Evolutionary conservation across 53 echinoderm and acorn worm genomes (phyloP).

Genomic region (Henricia sp.): DNA sequence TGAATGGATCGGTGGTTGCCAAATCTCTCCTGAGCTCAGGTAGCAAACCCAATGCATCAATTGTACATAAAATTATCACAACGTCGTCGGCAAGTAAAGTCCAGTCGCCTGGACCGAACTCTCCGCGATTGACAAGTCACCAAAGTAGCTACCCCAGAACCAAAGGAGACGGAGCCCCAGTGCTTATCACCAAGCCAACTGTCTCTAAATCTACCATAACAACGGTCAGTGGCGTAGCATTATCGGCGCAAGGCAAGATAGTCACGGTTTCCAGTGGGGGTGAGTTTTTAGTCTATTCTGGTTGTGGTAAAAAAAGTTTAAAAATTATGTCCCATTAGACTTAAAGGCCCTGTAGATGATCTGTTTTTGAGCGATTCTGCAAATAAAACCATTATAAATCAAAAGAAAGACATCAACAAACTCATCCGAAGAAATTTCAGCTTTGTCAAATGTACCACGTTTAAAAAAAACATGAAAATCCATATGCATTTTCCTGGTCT

Average conservation of each 20-base stretch:
- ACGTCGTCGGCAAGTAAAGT: slow-evolving; percentile 32
- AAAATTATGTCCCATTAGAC: no score
- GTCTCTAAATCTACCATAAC: slow-evolving; percentile 10
- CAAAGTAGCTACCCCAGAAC: slow-evolving; percentile 32
- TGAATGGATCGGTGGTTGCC: slow-evolving; percentile 32
- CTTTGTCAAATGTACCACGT: no score
- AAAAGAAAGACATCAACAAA: no score
- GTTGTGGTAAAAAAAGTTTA: no score
- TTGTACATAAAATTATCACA: slow-evolving; percentile 48
- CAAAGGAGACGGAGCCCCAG: slow-evolving; percentile 40
- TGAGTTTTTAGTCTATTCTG: slow-evolving; percentile 1
- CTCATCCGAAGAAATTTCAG: no score
- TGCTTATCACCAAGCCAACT: slow-evolving; percentile 12
- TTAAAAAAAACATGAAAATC: no score
- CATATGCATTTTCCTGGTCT: no score
- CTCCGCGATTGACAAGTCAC: slow-evolving; percentile 24
- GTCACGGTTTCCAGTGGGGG: slow-evolving; percentile 52
- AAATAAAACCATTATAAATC: no score
- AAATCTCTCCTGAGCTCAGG: slow-evolving; percentile 22
- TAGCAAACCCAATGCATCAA: slow-evolving; percentile 24
- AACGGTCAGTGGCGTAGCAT: neutral
- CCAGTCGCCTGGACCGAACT: neutral
- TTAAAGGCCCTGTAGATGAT: no score
- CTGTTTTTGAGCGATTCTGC: no score
- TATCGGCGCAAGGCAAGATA: slow-evolving; percentile 29